These are phyloP conservation scores for Globia sparganii DNA, from an alignment of 2,888 invertebrate genomes.

Conservation along the genomic window DNA sequence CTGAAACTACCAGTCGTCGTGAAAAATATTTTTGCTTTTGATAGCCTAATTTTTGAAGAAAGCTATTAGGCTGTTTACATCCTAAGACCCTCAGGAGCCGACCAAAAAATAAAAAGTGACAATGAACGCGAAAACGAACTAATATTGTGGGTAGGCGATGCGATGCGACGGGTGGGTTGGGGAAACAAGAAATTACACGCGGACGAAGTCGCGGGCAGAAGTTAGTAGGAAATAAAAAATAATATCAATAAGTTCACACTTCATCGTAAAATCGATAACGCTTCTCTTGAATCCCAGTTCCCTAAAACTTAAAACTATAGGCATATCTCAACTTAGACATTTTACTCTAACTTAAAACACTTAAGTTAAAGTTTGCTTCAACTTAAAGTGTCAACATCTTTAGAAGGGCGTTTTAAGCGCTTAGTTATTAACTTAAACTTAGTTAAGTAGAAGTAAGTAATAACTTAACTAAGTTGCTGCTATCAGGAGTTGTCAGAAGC, in stretches of 20 bases:
- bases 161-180: background rate
- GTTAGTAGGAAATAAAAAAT: background rate
- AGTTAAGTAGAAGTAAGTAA: slow-evolving; percentile 62
- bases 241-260: background rate
- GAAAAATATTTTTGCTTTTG: background rate
- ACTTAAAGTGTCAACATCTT: slow-evolving; percentile 66
- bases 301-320: slow-evolving; percentile 43
- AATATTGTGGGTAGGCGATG: background rate
- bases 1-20: background rate
- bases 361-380: slow-evolving; percentile 55
- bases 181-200: no score
- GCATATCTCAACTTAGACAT: slow-evolving; percentile 37
- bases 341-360: slow-evolving; percentile 52
- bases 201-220: background rate
- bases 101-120: background rate
- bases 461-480: slow-evolving; percentile 61
- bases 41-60: background rate
- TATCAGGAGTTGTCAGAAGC: slow-evolving; percentile 63
- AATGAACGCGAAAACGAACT: background rate
- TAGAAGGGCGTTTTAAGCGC: slow-evolving; percentile 64
- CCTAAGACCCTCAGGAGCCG: background rate
- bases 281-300: slow-evolving; percentile 27
- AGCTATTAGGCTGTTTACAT: background rate
- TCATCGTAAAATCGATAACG: slow-evolving; percentile 7
- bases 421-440: slow-evolving; percentile 68